Conservation (phyloP, 37 sponge, comb jelly and placozoan species). For the Axinella damicornis region DNA sequence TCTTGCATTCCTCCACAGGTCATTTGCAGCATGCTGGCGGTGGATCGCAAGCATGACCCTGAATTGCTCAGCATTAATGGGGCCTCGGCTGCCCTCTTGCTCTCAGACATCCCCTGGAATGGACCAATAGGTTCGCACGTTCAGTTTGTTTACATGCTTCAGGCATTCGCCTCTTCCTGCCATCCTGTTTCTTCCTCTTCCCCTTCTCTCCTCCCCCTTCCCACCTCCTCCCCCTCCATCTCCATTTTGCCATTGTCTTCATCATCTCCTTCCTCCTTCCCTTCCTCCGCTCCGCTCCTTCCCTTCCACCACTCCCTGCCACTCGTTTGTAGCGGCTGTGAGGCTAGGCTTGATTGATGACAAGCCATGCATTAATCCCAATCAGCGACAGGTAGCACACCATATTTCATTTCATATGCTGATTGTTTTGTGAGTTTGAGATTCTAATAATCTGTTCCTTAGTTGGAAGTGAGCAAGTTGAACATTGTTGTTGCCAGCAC, state of each 20-base stretch:
- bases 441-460: too few relatives aligned
- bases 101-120: conserved; percentile 85
- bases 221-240: too few relatives aligned
- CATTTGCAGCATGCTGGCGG: conserved; percentile 67
- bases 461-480: conserved; percentile 16
- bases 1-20: conserved; percentile 40
- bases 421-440: too few relatives aligned
- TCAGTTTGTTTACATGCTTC: background rate
- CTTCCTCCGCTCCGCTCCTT: too few relatives aligned
- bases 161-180: too few relatives aligned
- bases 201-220: too few relatives aligned
- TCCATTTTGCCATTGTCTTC: background rate
- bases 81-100: conserved; percentile 78
- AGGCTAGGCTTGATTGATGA: conserved; percentile 58
- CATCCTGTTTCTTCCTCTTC: too few relatives aligned
- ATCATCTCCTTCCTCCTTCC: too few relatives aligned
- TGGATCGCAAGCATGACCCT: conserved; percentile 66
- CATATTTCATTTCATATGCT: too few relatives aligned
- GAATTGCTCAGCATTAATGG: conserved; percentile 77
- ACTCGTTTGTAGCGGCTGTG: conserved; percentile 48
- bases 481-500: conserved; percentile 63
- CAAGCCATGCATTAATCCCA: conserved; percentile 63
- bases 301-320: too few relatives aligned
- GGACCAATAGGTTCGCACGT: conserved; percentile 60
- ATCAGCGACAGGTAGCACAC: conserved; percentile 46